Conservation (phyloP, 2,113 vertebrate species). For the human region GRCh38 chr1:16795001-16795500, state of each 20-base stretch:
- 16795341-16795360: background rate
- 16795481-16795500: background rate
- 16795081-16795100: background rate
- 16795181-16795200: fast-evolving
- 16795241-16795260: background rate
- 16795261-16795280: background rate
- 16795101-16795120: background rate
- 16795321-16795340: background rate
- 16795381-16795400: background rate
- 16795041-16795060: background rate
- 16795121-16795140: background rate
- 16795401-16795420: background rate
- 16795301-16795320: background rate
- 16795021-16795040: background rate
- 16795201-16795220: background rate
- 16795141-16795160: fast-evolving
- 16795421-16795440: background rate
- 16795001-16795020: background rate
- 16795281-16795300: background rate
- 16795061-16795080: background rate
- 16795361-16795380: background rate
- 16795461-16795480: background rate
- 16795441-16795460: background rate
- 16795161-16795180: background rate
- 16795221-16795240: background rate